Conservation (phyloP, 1,140 invertebrate species). For the Meloidogyne floridensis region DNA sequence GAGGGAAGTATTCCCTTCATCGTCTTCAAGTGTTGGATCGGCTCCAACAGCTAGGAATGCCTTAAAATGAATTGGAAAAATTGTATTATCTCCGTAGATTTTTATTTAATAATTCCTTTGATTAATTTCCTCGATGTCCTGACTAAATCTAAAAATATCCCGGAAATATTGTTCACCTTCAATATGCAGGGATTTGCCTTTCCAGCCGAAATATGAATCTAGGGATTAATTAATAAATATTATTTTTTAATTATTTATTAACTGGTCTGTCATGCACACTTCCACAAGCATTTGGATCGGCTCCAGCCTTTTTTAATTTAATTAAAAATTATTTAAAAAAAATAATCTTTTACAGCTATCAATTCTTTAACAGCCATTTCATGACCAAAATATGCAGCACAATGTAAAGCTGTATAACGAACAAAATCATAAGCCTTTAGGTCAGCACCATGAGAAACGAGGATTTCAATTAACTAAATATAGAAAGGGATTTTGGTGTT, state of each 20-base stretch:
- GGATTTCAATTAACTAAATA: slow-evolving; percentile 12
- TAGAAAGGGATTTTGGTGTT: not conserved
- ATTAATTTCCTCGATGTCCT: slow-evolving; percentile 66
- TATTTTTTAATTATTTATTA: not conserved
- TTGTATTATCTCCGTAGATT: not conserved
- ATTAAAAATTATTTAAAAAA: not conserved
- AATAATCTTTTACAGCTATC: not conserved
- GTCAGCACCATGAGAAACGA: slow-evolving; percentile 65
- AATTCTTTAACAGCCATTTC: slow-evolving; percentile 65
- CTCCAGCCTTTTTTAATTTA: slow-evolving; percentile 56
- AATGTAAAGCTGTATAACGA: slow-evolving; percentile 69
- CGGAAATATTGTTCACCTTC: slow-evolving; percentile 46
- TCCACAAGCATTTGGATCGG: slow-evolving; percentile 68
- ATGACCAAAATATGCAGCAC: slow-evolving; percentile 69
- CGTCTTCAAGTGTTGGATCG: slow-evolving; percentile 66
- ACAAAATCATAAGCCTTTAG: slow-evolving; percentile 68
- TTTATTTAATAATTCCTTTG: slow-evolving; percentile 44
- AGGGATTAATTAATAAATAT: slow-evolving; percentile 6
- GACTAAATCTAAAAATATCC: slow-evolving; percentile 44
- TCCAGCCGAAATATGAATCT: slow-evolving; percentile 67
- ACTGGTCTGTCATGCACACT: slow-evolving; percentile 68
- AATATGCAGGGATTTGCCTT: slow-evolving; percentile 67
- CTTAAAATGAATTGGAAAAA: slow-evolving; percentile 26
- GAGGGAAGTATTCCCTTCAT: slow-evolving; percentile 68
- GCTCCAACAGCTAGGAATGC: slow-evolving; percentile 28